Conservation (phyloP, 2,113 vertebrate genomes). For the Triplophysa dalaica region DNA sequence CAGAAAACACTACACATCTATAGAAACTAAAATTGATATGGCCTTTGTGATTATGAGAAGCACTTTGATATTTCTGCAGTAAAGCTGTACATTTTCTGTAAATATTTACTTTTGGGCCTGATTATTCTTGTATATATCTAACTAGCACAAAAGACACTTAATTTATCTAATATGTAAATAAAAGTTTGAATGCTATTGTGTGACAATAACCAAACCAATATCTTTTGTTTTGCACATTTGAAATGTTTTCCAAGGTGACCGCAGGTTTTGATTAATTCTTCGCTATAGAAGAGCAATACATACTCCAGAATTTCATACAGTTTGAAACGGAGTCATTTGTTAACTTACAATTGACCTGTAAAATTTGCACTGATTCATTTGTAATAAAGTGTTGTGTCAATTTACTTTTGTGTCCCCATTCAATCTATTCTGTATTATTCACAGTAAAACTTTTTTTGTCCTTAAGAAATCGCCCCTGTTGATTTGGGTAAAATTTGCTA, state of each 20-base stretch:
- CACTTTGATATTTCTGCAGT: conserved; percentile 44
- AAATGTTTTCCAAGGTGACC: background rate
- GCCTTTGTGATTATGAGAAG: conserved; percentile 8
- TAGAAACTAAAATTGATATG: background rate
- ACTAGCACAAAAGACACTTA: conserved; percentile 1
- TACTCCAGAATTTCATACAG: background rate
- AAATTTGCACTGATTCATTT: conserved; percentile 33
- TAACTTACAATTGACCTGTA: conserved; percentile 3
- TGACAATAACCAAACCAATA: background rate
- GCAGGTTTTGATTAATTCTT: background rate
- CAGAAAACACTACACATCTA: background rate
- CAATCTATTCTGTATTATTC: background rate
- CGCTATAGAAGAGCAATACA: background rate
- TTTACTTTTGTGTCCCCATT: background rate
- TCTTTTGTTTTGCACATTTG: conserved; percentile 12
- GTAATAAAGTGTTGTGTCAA: conserved; percentile 33
- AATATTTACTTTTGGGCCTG: conserved; percentile 13
- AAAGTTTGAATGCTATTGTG: conserved; percentile 4
- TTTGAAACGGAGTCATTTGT: background rate
- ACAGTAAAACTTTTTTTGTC: background rate
- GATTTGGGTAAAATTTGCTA: conserved; percentile 41
- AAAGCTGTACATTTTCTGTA: conserved; percentile 6
- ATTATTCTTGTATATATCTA: background rate
- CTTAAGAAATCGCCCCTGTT: background rate
- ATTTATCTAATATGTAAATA: conserved; percentile 23